Evolutionary conservation across 2,888 invertebrate species (phyloP).

Genomic region (Calliphora vomitoria): DNA sequence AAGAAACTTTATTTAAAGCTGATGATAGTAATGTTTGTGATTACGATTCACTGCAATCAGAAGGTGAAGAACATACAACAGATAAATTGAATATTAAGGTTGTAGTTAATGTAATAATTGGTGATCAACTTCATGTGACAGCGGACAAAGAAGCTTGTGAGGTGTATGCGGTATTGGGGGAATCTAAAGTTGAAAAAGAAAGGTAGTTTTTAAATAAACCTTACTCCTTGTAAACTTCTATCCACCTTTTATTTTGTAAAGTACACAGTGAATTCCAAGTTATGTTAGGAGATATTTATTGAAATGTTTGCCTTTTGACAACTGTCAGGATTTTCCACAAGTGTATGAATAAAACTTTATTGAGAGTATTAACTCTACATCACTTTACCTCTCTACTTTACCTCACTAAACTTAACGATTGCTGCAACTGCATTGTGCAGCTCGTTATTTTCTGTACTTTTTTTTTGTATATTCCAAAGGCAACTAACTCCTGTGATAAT

Average conservation of each 20-base stretch:
- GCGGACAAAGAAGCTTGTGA: constrained; percentile 45
- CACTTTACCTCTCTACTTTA: not conserved
- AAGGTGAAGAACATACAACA: constrained; percentile 13
- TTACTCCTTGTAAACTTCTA: not conserved
- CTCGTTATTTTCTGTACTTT: not conserved
- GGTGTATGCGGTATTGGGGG: constrained; percentile 42
- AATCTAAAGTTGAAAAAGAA: constrained; percentile 20
- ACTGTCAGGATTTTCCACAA: not conserved
- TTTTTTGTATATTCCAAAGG: not conserved
- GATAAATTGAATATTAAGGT: not conserved
- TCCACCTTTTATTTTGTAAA: not conserved
- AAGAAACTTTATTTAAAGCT: not conserved
- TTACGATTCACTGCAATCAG: not conserved
- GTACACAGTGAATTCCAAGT: not conserved
- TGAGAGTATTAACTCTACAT: constrained; percentile 18
- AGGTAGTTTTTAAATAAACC: not conserved
- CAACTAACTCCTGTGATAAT: constrained; percentile 54
- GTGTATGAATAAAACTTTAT: constrained; percentile 45
- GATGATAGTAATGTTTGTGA: not conserved
- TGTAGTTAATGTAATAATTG: constrained; percentile 61
- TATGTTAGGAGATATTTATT: not conserved
- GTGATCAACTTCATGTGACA: constrained; percentile 48
- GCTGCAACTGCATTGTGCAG: constrained; percentile 9
- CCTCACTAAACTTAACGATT: constrained; percentile 50
- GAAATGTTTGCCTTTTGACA: not conserved